Evolutionary conservation across 2,797 vertebrate species (phyloP).

Genomic region (Mormyrus hasselquistii): DNA sequence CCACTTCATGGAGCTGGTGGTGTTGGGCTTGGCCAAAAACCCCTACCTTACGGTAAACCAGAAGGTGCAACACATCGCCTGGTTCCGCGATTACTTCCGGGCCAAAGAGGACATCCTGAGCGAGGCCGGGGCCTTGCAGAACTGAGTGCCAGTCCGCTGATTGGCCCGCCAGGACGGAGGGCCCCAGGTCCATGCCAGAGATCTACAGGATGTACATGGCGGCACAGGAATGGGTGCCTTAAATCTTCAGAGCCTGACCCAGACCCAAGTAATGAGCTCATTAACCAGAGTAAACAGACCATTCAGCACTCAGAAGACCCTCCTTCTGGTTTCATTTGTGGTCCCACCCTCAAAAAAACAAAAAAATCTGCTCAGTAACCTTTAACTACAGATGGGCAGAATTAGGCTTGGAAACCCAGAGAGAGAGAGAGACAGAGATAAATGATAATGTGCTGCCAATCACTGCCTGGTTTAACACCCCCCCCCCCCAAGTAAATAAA

Average conservation of each 20-base stretch:
- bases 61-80: slow-evolving; percentile 85
- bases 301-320: not conserved
- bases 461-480: not conserved
- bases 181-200: not conserved
- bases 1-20: slow-evolving; percentile 93
- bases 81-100: slow-evolving; percentile 89
- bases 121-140: slow-evolving; percentile 60
- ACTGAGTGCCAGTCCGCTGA: slow-evolving; percentile 36
- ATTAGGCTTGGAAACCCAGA: not conserved
- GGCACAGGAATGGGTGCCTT: not conserved
- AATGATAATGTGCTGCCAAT: not conserved
- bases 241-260: not conserved
- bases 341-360: not conserved
- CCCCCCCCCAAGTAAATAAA: not conserved
- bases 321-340: not conserved
- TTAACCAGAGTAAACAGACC: not conserved
- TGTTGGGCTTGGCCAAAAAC: slow-evolving; percentile 82
- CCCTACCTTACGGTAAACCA: slow-evolving; percentile 76
- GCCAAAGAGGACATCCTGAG: slow-evolving; percentile 75
- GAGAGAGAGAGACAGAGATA: not conserved
- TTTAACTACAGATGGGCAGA: not conserved
- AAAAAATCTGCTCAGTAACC: not conserved
- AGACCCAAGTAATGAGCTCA: not conserved
- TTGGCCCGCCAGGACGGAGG: too few relatives aligned
- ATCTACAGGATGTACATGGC: not conserved